Conservation (phyloP, 2,113 vertebrate genomes). For the Burhinus oedicnemus region DNA sequence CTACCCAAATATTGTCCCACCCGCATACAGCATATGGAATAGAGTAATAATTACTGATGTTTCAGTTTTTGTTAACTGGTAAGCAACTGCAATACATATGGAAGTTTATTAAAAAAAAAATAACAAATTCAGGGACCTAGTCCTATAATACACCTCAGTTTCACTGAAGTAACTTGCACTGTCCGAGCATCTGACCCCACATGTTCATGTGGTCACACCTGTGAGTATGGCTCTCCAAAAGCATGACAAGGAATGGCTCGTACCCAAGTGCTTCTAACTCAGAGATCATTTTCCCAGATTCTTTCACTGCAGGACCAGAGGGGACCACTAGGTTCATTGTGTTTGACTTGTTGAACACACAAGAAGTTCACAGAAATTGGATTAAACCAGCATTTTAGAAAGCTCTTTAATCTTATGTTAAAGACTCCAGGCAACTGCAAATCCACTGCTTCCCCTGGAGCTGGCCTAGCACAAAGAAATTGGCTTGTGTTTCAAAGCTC, state of each 20-base stretch:
- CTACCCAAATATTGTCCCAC: background rate
- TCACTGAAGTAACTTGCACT: background rate
- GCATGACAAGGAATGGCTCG: background rate
- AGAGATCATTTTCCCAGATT: background rate
- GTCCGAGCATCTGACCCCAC: background rate
- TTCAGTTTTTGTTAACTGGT: background rate
- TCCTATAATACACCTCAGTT: background rate
- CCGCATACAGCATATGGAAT: background rate
- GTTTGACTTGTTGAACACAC: constrained; percentile 62
- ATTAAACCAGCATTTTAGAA: constrained; percentile 58
- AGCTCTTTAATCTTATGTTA: constrained; percentile 51
- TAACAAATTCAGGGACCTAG: background rate
- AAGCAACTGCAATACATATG: background rate
- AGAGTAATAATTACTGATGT: background rate
- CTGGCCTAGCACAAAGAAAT: background rate
- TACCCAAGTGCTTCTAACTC: background rate
- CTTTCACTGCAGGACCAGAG: background rate
- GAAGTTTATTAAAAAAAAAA: background rate
- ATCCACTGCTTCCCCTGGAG: background rate
- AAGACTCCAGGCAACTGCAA: constrained; percentile 11
- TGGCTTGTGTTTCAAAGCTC: background rate
- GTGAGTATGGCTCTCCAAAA: background rate
- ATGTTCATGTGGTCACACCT: background rate
- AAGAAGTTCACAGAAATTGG: constrained; percentile 55
- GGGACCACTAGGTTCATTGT: constrained; percentile 11